Evolutionary conservation across 2,797 vertebrate species (phyloP), one percentile per base, ranked within the genome.

Genomic region (Chelon auratus): DNA sequence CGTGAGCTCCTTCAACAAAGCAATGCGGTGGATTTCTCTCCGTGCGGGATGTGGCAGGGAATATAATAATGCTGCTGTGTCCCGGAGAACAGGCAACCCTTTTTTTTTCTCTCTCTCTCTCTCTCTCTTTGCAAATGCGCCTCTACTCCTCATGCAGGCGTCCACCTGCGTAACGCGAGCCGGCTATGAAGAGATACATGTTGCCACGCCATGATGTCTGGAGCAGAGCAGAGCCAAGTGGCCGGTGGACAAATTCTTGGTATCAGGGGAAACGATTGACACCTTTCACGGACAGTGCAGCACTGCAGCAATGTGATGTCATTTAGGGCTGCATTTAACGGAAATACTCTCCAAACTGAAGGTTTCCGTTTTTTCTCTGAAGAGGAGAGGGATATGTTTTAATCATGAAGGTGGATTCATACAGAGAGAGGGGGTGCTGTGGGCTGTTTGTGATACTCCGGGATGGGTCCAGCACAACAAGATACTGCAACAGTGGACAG

Each of bases 261-360:
- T 64, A 64, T 68, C 67, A 67, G 62, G 65, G 79, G 77, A 83
- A 73, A 69, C 74, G 87, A 75, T 76, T 72, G 84, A 85, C 86
- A 89, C 83, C 75, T 86, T 82, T 84, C 82, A 79, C 65, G 79
- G 77, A 81, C 81, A 68, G 85, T 70, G 88, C 83, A 83, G 87
- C 89, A 88, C 68, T 90, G 87, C 89, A 92, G 82, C 85, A 89
- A 65, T 52, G 87, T 86, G 82, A 88, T 93, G 82, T 88, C 74
- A 88, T 77, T 78, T 81, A 2, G 58, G 48, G 78, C 55, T 81
- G 67, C 78, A 53, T 81, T 78, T 68, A 51, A 74, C 62, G 62
- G 69, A 55, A 17, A 57, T 9, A 40, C 45, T 7, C 57, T 48
- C 15, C 15, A 57, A 56, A 65, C 20, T 10, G 62, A 48, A 39